phyloP scores from a whole-genome alignment of 2,113 vertebrate species.

The Colinus virginianus region DNA sequence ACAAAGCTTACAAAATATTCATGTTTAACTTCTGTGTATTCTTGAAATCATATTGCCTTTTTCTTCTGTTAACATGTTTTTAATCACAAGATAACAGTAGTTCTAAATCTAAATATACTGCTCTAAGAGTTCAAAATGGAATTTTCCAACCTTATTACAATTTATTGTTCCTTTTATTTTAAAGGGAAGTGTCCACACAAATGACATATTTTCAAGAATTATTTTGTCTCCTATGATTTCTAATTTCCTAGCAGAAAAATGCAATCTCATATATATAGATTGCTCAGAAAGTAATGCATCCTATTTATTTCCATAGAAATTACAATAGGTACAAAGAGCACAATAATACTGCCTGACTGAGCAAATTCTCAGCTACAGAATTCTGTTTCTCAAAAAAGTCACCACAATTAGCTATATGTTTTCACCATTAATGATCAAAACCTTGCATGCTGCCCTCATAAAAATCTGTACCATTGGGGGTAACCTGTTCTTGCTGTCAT shows the following conservation, averaged over 20 bases:
- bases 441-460: too few species aligned
- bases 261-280: background rate
- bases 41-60: background rate
- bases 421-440: too few species aligned
- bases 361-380: too few species aligned
- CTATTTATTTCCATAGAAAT: too few species aligned
- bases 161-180: background rate
- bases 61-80: background rate
- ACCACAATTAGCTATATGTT: too few species aligned
- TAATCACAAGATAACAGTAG: background rate
- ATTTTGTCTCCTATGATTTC: background rate
- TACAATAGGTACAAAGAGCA: too few species aligned
- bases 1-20: background rate
- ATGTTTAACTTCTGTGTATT: background rate
- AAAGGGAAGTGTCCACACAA: background rate
- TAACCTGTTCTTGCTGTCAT: too few species aligned
- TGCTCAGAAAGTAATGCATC: too few species aligned
- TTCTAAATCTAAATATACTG: background rate
- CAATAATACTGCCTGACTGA: too few species aligned
- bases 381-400: too few species aligned
- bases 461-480: too few species aligned
- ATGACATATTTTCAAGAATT: background rate
- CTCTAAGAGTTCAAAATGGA: background rate
- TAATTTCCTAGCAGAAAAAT: slow-evolving; percentile 3
- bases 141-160: background rate